These are phyloP conservation scores for Physeter macrocephalus DNA, from an alignment of 2,113 vertebrate species.

Conservation along the genomic window DNA sequence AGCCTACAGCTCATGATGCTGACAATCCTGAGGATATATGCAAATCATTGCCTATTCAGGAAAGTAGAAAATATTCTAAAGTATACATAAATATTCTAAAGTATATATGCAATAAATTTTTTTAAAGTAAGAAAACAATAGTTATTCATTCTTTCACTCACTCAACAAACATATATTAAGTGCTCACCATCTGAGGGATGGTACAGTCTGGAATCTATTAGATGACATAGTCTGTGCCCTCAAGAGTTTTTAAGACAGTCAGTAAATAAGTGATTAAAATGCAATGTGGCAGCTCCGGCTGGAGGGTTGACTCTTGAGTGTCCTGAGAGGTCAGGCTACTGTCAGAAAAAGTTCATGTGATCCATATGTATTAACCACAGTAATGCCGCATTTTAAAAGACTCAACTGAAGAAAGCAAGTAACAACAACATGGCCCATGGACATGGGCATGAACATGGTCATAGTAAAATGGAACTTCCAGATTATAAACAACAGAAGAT, in stretches of 20 bases:
- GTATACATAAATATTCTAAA: background rate
- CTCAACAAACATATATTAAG: background rate
- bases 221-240: background rate
- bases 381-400: background rate
- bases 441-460: constrained; percentile 78
- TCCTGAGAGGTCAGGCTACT: no score
- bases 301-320: no score
- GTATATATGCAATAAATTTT: background rate
- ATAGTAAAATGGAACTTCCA: constrained; percentile 85
- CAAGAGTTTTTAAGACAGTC: background rate
- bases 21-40: background rate
- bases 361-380: background rate
- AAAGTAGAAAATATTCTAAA: background rate
- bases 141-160: background rate
- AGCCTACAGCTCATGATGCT: background rate
- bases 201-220: background rate
- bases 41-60: background rate
- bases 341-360: background rate
- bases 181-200: background rate
- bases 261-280: background rate
- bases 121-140: background rate
- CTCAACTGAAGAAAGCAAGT: background rate
- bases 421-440: constrained; percentile 71
- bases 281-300: background rate
- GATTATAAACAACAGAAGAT: constrained; percentile 91